Conservation (phyloP, 2,797 vertebrate genomes). For the Bovichtus variegatus region DNA sequence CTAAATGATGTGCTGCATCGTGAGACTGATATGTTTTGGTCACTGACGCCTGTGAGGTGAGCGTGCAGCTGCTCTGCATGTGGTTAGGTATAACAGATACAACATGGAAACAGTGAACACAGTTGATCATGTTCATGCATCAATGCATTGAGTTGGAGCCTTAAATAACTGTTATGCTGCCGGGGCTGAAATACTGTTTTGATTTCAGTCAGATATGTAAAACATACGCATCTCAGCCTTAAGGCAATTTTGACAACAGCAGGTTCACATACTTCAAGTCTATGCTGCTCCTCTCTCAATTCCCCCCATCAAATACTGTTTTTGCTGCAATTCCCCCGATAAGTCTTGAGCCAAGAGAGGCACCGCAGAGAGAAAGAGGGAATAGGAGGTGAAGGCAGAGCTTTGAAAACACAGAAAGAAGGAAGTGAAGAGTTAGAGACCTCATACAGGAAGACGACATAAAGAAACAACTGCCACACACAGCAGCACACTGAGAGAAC, state of each 20-base stretch:
- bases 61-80: not conserved
- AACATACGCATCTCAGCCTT: constrained; percentile 12
- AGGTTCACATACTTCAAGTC: constrained; percentile 8
- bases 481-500: not conserved
- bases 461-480: not conserved
- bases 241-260: not conserved
- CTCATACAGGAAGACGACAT: constrained; percentile 51
- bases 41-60: not conserved
- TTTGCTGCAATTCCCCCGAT: constrained; percentile 27
- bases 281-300: constrained; percentile 17
- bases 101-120: not conserved
- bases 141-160: not conserved
- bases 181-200: not conserved
- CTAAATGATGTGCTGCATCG: not conserved
- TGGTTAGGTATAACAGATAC: not conserved
- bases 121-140: not conserved
- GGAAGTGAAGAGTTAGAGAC: constrained; percentile 61
- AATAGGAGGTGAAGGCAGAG: not conserved
- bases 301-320: constrained; percentile 16
- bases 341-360: not conserved
- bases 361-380: constrained; percentile 2
- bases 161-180: constrained; percentile 16
- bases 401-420: constrained; percentile 26
- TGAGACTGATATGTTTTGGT: not conserved
- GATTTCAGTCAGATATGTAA: not conserved